These are phyloP conservation scores for Orchestia grillus DNA, from an alignment of 1,140 invertebrate genomes.

Conservation along the genomic window DNA sequence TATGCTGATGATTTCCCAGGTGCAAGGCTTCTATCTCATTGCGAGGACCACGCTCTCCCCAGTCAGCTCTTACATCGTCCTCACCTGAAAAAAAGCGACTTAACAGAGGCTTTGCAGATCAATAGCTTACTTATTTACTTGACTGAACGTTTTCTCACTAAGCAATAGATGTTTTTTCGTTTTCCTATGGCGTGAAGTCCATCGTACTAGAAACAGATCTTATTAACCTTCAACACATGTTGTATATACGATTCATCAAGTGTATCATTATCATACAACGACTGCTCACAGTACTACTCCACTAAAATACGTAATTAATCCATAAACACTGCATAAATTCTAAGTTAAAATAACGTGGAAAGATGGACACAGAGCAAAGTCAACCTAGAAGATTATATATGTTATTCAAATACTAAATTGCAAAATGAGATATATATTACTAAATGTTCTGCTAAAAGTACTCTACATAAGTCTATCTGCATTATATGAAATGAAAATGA, in stretches of 20 bases:
- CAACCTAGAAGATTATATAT: no score
- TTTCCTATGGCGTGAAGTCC: not conserved
- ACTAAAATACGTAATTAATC: not conserved
- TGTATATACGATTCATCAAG: not conserved
- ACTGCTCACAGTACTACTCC: not conserved
- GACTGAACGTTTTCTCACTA: not conserved
- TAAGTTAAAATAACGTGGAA: not conserved
- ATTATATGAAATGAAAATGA: no score
- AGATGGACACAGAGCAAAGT: not conserved
- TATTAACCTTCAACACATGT: not conserved
- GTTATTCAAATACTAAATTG: no score
- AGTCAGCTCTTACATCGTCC: not conserved
- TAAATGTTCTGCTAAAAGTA: no score
- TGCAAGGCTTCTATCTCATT: not conserved
- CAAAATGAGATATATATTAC: no score
- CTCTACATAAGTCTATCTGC: no score
- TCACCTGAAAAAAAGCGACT: not conserved
- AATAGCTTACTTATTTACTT: not conserved
- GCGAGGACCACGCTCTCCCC: not conserved
- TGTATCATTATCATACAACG: not conserved
- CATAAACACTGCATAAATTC: not conserved
- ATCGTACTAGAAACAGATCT: constrained; percentile 70
- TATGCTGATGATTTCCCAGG: not conserved
- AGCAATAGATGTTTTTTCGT: no score
- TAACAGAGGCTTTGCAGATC: not conserved